Percentiles rank a stretch among this genome's conserved stretches.
Conservation (phyloP, 2,797 vertebrate genomes). For the Lepilemur ruficaudatus region DNA sequence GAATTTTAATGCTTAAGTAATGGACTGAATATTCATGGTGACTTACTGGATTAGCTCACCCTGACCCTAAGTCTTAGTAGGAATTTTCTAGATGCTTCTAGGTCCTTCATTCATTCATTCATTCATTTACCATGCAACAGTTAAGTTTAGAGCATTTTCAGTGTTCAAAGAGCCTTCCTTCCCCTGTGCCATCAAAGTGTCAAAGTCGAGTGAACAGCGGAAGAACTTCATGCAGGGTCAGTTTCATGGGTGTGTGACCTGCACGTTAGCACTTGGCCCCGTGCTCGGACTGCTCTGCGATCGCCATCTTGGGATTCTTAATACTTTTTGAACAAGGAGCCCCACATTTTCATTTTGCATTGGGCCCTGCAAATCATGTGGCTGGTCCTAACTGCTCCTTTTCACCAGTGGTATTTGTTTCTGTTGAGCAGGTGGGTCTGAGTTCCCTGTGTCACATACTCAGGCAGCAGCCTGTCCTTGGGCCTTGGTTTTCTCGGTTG, state of each 20-base stretch:
- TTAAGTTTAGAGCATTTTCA: not conserved
- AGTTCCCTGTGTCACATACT: not conserved
- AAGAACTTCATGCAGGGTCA: not conserved
- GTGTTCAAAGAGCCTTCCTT: not conserved
- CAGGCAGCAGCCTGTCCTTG: not conserved
- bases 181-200: not conserved
- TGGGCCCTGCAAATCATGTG: not conserved
- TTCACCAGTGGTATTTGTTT: not conserved
- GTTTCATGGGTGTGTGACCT: not conserved
- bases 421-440: not conserved
- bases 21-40: not conserved
- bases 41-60: not conserved
- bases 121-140: not conserved
- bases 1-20: not conserved
- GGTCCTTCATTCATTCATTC: not conserved
- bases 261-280: not conserved
- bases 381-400: not conserved
- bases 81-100: not conserved
- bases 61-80: not conserved
- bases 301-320: not conserved
- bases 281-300: not conserved
- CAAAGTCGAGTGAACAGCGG: not conserved
- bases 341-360: not conserved
- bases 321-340: not conserved
- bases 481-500: not conserved